Evolutionary conservation across 2,888 invertebrate species (phyloP).

Genomic region (Leptinotarsa rubiginosa): DNA sequence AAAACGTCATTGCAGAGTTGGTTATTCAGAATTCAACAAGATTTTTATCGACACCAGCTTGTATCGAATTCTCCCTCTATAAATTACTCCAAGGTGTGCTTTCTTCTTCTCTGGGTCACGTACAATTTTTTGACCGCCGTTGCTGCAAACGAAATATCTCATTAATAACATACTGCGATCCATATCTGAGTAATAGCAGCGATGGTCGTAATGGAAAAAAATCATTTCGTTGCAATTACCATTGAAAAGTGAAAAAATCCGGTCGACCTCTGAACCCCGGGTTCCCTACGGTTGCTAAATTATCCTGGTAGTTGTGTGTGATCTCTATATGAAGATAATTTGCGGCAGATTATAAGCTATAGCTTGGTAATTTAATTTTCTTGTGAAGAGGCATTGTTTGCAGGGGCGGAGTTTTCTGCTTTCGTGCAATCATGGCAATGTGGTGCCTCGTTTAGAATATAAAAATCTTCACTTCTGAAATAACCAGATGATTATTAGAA

Average conservation of each 20-base stretch:
- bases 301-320: slow-evolving; percentile 42
- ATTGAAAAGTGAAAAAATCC: slow-evolving; percentile 38
- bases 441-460: neutral
- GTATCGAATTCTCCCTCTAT: slow-evolving; percentile 10
- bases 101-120: slow-evolving; percentile 33
- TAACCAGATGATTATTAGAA: no score
- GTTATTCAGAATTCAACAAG: neutral
- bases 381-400: slow-evolving; percentile 24
- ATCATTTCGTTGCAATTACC: slow-evolving; percentile 34
- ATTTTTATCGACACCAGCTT: neutral
- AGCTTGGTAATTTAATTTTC: slow-evolving; percentile 44
- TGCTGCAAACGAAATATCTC: slow-evolving; percentile 36
- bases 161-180: slow-evolving; percentile 50
- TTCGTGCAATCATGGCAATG: slow-evolving; percentile 8
- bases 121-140: slow-evolving; percentile 36
- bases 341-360: slow-evolving; percentile 38
- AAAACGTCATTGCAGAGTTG: slow-evolving; percentile 1
- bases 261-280: slow-evolving; percentile 36
- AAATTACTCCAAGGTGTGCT: slow-evolving; percentile 1
- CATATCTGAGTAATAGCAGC: slow-evolving; percentile 40
- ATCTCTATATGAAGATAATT: slow-evolving; percentile 43
- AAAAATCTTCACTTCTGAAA: no score
- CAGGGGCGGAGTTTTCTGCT: slow-evolving; percentile 22
- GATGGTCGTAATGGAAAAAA: slow-evolving; percentile 16
- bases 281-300: slow-evolving; percentile 44